Base-by-base conservation (phyloP, 2,113 vertebrate genomes). In the Syngnathoides biaculeatus region DNA sequence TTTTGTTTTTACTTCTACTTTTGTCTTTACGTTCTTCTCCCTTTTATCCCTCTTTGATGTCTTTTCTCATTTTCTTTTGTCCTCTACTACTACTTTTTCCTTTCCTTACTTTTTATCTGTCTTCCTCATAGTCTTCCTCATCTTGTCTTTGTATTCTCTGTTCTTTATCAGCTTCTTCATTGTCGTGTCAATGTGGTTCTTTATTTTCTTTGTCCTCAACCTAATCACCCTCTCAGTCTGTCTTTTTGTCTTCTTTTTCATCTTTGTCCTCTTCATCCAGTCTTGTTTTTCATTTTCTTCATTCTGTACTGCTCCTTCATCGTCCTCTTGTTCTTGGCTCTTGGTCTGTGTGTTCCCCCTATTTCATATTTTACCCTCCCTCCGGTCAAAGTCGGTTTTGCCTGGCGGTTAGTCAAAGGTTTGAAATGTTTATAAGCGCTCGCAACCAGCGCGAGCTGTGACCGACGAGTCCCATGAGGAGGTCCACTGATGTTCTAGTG, bases 381-480 rank as follows among this genome's bases (percentile, higher is more conserved):
- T 57, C 42, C 30, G 35, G 69, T 69, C 76, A 68, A 74, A 86
- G 86, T 84, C 75, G 78, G 64, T 84, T 83, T 82, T 72, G 71
- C 74, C 79, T 80, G 82, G 84, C 76, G 67, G 77, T 74, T 84
- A 79, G 78, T 85, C 82, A 82, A 75, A 85, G 66, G 82, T 75
- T 89, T 90, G 76, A 83, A 87, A 88, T 83, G 82, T 82, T 85
- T 86, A 74, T 85, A 85, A 84, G 79, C 73, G 79, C 58, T 40
- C 75, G 71, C 79, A 73, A 79, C 74, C 68, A 73, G 74, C 64
- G 73, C 69, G 74, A 74, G 80, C 84, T 82, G 77, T 73, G 79
- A 81, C 77, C 43, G 79, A 80, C 75, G 67, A 78, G 78, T 80
- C 74, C 74, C 76, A 30, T 69, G 66, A 58, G 56, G 30, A 58